Base-by-base conservation (phyloP, 2,113 vertebrate species). In the Mustela nigripes region DNA sequence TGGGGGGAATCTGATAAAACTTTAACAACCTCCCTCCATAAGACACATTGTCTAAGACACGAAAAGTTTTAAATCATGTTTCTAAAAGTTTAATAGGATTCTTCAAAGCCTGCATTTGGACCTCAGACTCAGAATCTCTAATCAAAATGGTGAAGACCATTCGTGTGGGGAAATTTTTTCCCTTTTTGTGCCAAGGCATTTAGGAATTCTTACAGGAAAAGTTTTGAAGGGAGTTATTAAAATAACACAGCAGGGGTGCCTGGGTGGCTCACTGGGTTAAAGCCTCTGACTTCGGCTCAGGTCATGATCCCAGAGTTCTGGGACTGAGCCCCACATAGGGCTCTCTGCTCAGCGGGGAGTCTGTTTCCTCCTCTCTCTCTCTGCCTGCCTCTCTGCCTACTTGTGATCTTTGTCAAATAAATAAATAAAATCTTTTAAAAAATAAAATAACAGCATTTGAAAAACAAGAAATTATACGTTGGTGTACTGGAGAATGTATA, bases 1-100 rank as follows among this genome's bases (percentile, higher is more conserved):
- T 60, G 60, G 22, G 3, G 4, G 21, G 60, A 71, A 71, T 81
- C 31, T 76, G 24, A 74, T 81, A 67, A 89, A 79, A 85, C 8
- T 73, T 74, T 36, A 42, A 83, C 62, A 76, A 50, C 3, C 19
- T 89, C 22, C 26, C 12, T 94, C 53, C 45, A 85, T 39, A 91
- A 24, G 63, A 58, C 21, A 42, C 33, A 48, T 50, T 89, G 18
- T 45, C 48, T 0, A 79, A 48, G n/a, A 92, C 21, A 87, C 1
- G 16, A 78, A 80, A 73, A 53, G 28, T 21, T 80, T 84, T 48
- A 69, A 62, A 62, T 56, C 33, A 82, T 69, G n/a, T 76, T 97
- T 91, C 9, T 39, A 93, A 91, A 91, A 71, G 4, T 69, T 85
- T 45, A 85, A 42, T 67, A 86, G 8, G 71, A 74, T 73, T 96